These are phyloP conservation scores for Zaprionus vittiger DNA, from an alignment of 1,140 invertebrate genomes.

Conservation along the genomic window DNA sequence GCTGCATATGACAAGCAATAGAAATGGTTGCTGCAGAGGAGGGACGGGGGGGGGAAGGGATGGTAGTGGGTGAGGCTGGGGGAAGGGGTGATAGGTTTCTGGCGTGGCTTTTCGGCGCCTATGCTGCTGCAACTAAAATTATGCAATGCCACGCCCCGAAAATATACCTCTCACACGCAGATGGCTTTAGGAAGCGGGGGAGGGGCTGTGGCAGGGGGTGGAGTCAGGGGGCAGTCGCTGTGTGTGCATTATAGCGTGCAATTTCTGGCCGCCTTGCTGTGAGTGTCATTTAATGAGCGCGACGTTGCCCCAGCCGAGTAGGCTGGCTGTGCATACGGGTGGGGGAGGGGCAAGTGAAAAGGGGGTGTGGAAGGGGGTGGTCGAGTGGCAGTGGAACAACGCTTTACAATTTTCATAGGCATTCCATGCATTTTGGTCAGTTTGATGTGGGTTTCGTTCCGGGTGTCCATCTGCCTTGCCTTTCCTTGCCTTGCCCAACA, in stretches of 20 bases:
- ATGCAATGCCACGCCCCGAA: constrained; percentile 70
- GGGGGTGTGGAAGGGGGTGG: background rate
- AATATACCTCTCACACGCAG: constrained; percentile 5
- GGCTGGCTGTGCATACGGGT: background rate
- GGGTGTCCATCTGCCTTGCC: constrained; percentile 42
- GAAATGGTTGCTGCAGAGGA: constrained; percentile 18
- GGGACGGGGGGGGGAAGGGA: too few relatives aligned
- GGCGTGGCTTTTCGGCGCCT: constrained; percentile 71
- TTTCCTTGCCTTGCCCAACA: constrained; percentile 17
- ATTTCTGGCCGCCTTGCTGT: constrained; percentile 64
- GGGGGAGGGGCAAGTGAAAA: background rate
- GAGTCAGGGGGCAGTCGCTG: background rate
- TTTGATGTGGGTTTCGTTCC: constrained; percentile 81
- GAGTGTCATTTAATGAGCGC: constrained; percentile 81
- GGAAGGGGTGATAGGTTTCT: background rate
- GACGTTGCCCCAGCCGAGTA: constrained; percentile 22
- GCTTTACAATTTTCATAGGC: constrained; percentile 78
- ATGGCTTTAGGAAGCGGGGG: background rate
- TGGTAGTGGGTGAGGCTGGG: too few relatives aligned
- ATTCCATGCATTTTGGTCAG: constrained; percentile 83
- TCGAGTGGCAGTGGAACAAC: constrained; percentile 52
- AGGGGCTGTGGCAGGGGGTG: background rate
- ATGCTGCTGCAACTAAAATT: constrained; percentile 70
- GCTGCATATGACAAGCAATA: constrained; percentile 68
- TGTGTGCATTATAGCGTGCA: constrained; percentile 78